These are phyloP conservation scores for Neodontobutis hainanensis DNA, from an alignment of 2,113 vertebrate species.

Conservation along the genomic window DNA sequence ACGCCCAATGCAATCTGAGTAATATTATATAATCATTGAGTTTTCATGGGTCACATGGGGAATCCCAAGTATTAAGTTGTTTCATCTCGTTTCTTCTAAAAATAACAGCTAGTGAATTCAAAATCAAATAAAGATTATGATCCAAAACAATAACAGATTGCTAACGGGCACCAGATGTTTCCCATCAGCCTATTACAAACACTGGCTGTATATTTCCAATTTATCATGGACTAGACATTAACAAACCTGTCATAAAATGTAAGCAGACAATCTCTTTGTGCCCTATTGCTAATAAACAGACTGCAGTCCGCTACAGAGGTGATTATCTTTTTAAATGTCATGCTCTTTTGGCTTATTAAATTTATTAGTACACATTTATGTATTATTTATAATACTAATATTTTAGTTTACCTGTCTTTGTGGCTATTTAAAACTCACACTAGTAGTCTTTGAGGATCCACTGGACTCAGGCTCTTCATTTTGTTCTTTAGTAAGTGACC, in stretches of 20 bases:
- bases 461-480: slow-evolving; percentile 12
- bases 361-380: slow-evolving; percentile 1
- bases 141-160: slow-evolving; percentile 10
- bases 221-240: slow-evolving; percentile 2
- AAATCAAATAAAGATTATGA: slow-evolving; percentile 3
- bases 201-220: background rate
- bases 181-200: slow-evolving; percentile 5
- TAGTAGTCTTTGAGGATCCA: background rate
- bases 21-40: too few relatives aligned
- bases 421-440: background rate
- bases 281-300: slow-evolving; percentile 3
- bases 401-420: too few relatives aligned
- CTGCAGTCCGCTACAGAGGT: slow-evolving; percentile 1
- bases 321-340: slow-evolving; percentile 6
- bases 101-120: background rate
- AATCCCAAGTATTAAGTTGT: background rate
- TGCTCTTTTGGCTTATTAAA: slow-evolving; percentile 9
- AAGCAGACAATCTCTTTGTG: slow-evolving; percentile 11
- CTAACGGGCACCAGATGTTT: slow-evolving; percentile 4
- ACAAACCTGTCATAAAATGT: slow-evolving; percentile 14
- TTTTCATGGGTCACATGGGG: too few relatives aligned
- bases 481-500: slow-evolving; percentile 32
- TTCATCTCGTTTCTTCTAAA: background rate
- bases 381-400: background rate
- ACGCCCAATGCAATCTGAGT: too few relatives aligned